Percentiles rank a stretch among this genome's conserved stretches.
phyloP scores from a whole-genome alignment of 2,888 invertebrate genomes.

The Campaea margaritaria region DNA sequence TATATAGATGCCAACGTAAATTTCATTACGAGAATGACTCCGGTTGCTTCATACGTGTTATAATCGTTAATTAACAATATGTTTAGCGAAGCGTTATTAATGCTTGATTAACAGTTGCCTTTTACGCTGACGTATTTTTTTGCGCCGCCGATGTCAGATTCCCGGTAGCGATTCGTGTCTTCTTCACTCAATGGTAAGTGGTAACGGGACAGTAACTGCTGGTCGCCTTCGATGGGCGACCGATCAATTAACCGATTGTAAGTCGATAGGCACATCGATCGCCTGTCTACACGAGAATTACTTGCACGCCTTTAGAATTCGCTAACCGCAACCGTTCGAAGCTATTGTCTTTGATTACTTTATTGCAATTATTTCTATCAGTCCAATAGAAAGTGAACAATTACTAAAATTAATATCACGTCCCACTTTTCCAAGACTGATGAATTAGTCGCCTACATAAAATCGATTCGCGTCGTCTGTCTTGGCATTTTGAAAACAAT shows the following conservation, averaged over 20 bases:
- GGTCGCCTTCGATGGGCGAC: constrained; percentile 45
- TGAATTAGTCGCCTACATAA: constrained; percentile 35
- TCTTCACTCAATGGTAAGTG: constrained; percentile 51
- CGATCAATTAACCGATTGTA: constrained; percentile 65
- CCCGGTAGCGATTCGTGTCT: constrained; percentile 53
- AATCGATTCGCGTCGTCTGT: constrained; percentile 37
- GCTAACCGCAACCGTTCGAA: constrained; percentile 8
- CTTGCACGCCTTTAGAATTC: constrained; percentile 13
- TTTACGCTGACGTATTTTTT: constrained; percentile 41
- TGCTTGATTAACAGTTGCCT: constrained; percentile 15
- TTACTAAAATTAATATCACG: constrained; percentile 34
- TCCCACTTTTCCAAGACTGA: constrained; percentile 33
- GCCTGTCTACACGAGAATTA: constrained; percentile 22
- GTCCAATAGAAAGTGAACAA: constrained; percentile 40
- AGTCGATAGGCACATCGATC: constrained; percentile 46
- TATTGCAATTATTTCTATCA: constrained; percentile 33
- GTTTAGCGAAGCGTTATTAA: constrained; percentile 5
- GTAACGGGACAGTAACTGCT: constrained; percentile 46
- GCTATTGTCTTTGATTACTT: constrained; percentile 34
- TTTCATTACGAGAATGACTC: neutral
- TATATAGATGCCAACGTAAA: neutral
- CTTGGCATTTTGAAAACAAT: constrained; percentile 34
- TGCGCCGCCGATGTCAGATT: constrained; percentile 45
- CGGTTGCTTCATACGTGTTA: constrained; percentile 1
- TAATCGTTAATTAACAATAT: neutral